Conservation (phyloP, 2,113 vertebrate genomes). For the Corythoichthys intestinalis region DNA sequence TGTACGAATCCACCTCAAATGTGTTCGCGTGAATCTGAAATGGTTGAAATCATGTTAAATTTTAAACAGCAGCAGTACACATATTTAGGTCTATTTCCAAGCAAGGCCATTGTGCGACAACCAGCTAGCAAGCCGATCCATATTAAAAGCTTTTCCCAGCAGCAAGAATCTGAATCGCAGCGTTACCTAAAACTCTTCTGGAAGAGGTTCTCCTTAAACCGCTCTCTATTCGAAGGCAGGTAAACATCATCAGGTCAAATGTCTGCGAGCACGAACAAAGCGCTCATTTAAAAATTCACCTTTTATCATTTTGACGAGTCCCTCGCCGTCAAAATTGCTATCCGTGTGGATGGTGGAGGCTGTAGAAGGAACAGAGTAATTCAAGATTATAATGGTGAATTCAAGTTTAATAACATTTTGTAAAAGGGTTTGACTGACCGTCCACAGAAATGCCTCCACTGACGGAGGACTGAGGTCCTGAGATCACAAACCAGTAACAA, state of each 20-base stretch:
- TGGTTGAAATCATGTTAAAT: too few relatives aligned
- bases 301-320: slow-evolving; percentile 41
- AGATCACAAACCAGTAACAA: slow-evolving; percentile 11
- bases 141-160: neutral
- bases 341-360: slow-evolving; percentile 20
- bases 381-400: neutral
- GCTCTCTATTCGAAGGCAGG: slow-evolving; percentile 48
- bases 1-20: too few relatives aligned
- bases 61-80: neutral
- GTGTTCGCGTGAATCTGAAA: too few relatives aligned
- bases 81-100: neutral
- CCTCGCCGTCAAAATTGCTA: slow-evolving; percentile 16
- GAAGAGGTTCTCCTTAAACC: slow-evolving; percentile 21
- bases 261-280: neutral
- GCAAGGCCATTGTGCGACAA: neutral
- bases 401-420: neutral
- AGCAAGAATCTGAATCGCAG: neutral
- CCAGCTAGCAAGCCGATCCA: slow-evolving; percentile 3
- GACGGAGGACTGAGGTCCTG: slow-evolving; percentile 55
- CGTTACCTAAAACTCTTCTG: slow-evolving; percentile 55
- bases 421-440: slow-evolving; percentile 39
- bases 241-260: slow-evolving; percentile 29
- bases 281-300: slow-evolving; percentile 41
- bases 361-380: slow-evolving; percentile 25
- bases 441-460: slow-evolving; percentile 35